Base-by-base conservation (phyloP, 2,888 invertebrate genomes). In the Oeneis ivallda region DNA sequence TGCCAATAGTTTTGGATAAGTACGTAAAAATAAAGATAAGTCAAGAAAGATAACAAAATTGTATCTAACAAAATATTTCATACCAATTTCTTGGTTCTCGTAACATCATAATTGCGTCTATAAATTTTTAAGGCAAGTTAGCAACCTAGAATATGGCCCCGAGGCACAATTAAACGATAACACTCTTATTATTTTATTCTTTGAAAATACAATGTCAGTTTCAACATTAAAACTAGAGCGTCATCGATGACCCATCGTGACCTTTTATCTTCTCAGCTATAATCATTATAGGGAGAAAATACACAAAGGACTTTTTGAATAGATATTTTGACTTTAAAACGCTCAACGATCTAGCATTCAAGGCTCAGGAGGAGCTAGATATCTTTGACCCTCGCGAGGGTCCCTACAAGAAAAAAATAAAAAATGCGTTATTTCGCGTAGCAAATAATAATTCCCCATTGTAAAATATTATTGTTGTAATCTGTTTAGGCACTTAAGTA, bases 41-140 rank as follows among this genome's bases (percentile, higher is more conserved):
- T 49, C n/a, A 32, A 52, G 50, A 13, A 6, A 7, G 32, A 32
- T 52, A 32, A 26, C 19, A 17, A 32, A n/a, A 52, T 52, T 52
- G 13, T n/a, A n/a, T n/a, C n/a, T n/a, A n/a, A n/a, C 32, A 52
- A 52, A 52, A 52, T 32, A 52, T 52, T 32, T 49, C 17, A 26
- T 8, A 13, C 26, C 26, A 7, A n/a, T n/a, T 32, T 32, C 13
- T 32, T 10, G 49, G 50, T 13, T 52, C 26, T 52, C 32, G 7
- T 13, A 52, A 52, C 32, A 11, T 26, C 32, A 52, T 26, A 47
- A 47, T 47, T 52, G 26, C 32, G 7, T 32, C 50, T 52, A 52
- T 52, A 52, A 52, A 52, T 52, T 52, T 52, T 53, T 53, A 53
- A 34, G 15, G 37, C 37, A 37, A 54, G 54, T 54, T 54, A 10